Conservation (phyloP, 2,113 vertebrate species). For the Abramis brama region DNA sequence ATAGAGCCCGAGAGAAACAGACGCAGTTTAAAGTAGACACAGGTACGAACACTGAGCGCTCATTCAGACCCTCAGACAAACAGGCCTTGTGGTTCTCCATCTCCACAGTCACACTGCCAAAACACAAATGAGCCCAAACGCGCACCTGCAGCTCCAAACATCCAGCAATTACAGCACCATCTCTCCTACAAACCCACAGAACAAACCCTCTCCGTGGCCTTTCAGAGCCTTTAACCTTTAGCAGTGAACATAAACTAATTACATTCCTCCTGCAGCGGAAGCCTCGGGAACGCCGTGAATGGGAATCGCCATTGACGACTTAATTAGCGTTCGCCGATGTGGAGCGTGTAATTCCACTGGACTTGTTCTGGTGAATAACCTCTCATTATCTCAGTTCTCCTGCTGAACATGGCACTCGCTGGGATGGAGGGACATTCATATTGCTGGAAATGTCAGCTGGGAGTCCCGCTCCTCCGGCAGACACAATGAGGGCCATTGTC, state of each 20-base stretch:
- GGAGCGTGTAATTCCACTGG: slow-evolving; percentile 63
- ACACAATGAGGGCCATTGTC: slow-evolving; percentile 78
- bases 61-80: slow-evolving; percentile 76
- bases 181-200: slow-evolving; percentile 80
- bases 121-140: slow-evolving; percentile 80
- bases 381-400: slow-evolving; percentile 68
- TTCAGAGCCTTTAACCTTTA: slow-evolving; percentile 79
- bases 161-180: slow-evolving; percentile 77
- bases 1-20: background rate
- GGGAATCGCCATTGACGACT: slow-evolving; percentile 72
- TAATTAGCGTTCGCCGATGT: slow-evolving; percentile 69
- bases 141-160: slow-evolving; percentile 84
- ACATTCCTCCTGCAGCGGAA: slow-evolving; percentile 73
- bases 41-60: slow-evolving; percentile 55
- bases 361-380: slow-evolving; percentile 59
- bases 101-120: slow-evolving; percentile 78
- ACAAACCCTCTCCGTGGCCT: slow-evolving; percentile 74
- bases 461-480: slow-evolving; percentile 58
- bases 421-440: slow-evolving; percentile 58
- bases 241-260: slow-evolving; percentile 89
- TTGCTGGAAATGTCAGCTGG: slow-evolving; percentile 65
- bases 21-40: background rate
- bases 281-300: slow-evolving; percentile 56
- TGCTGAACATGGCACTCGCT: slow-evolving; percentile 58
- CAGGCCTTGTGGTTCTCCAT: slow-evolving; percentile 73